Conservation (phyloP, 2,113 vertebrate genomes). For the Odontophorus gujanensis region DNA sequence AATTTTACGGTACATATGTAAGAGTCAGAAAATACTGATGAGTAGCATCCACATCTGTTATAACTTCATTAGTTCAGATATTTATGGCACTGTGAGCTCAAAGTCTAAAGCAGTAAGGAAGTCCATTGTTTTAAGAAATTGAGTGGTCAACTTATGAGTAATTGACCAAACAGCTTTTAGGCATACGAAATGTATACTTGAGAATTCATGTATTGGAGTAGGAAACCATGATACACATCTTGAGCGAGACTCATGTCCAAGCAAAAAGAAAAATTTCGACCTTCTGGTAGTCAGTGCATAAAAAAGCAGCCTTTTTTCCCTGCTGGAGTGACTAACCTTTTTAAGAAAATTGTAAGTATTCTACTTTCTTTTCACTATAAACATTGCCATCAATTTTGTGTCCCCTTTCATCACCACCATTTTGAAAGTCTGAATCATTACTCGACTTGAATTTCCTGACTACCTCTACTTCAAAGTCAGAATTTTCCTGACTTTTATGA, state of each 20-base stretch:
- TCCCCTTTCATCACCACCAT: neutral
- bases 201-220: neutral
- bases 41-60: neutral
- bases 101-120: neutral
- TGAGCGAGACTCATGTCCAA: neutral
- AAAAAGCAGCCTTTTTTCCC: neutral
- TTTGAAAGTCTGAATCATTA: neutral
- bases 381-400: neutral
- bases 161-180: neutral
- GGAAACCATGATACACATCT: neutral
- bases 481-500: neutral
- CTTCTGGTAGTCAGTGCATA: neutral
- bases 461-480: neutral
- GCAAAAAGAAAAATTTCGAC: neutral
- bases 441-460: neutral
- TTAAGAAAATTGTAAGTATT: neutral
- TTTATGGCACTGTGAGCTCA: neutral
- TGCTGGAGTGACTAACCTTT: neutral
- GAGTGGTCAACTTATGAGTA: neutral
- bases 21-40: slow-evolving; percentile 11
- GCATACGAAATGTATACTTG: neutral
- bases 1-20: neutral
- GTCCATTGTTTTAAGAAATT: neutral
- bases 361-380: neutral
- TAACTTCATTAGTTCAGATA: neutral